Evolutionary conservation across 1,140 invertebrate species (phyloP), one percentile per base, ranked within the genome.

Genomic region (Trichonephila clavipes): DNA sequence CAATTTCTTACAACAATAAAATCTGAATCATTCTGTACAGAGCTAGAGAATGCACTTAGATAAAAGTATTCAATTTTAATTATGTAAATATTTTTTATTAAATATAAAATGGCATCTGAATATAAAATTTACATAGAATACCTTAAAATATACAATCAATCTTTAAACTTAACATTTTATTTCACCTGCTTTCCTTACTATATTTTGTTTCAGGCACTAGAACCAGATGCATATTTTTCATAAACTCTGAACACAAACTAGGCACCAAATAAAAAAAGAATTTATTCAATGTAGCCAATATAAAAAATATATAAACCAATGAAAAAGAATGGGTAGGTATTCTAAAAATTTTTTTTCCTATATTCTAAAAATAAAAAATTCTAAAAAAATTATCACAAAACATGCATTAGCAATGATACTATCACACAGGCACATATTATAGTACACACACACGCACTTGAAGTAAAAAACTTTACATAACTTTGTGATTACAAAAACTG

Each of bases 401-500:
- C 34, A 77, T 77, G 72, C 72, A 83, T 58, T 28, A 77, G 28
- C 72, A 77, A 40, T 77, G 72, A 28, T 64, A 64, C 62, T 64
- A 88, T 88, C 61, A 88, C 34, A 40, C 24, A 88, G n/a, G 62
- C 86, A 88, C 34, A 58, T 58, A 88, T 44, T 64, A 88, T 40
- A 28, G 61, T 40, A 88, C 86, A 88, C 21, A 85, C n/a, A 85
- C 58, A 85, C 44, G 61, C 88, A 89, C 21, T 89, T 64, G 18
- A 89, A 89, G 88, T 89, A 89, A 89, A 89, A 89, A 89, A 89
- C 86, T 89, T 89, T 89, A 89, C 88, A 89, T 89, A 89, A 89
- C 44, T 34, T 72, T 24, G 62, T 64, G 59, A 58, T 44, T 89
- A 89, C 88, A 89, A 89, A 89, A 89, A 44, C 83, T 58, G 83